Percentiles rank a stretch among this genome's conserved stretches.
Evolutionary conservation across 2,113 vertebrate genomes (phyloP).

Genomic region (Eudyptes chrysolophus): DNA sequence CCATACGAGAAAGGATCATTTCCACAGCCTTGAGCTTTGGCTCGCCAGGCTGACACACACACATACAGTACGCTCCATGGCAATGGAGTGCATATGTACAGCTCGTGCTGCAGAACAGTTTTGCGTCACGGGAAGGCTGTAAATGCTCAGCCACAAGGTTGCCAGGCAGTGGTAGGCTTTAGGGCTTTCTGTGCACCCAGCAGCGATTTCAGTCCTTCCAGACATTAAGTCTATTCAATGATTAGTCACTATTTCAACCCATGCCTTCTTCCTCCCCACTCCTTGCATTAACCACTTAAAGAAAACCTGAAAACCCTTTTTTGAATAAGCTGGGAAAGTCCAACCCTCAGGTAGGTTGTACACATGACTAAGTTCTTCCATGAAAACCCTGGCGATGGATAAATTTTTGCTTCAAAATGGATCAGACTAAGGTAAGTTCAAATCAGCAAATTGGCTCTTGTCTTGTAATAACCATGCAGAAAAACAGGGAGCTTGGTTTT

Average conservation of each 20-base stretch:
- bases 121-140: not conserved
- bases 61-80: fast-evolving
- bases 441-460: not conserved
- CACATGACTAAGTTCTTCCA: not conserved
- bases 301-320: not conserved
- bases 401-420: not conserved
- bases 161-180: not conserved
- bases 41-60: not conserved
- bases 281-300: not conserved
- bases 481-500: not conserved
- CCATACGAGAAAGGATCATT: not conserved
- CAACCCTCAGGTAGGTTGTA: not conserved
- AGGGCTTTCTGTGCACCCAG: not conserved
- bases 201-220: not conserved
- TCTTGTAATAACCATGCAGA: not conserved
- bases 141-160: not conserved
- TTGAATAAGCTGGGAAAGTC: not conserved
- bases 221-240: not conserved
- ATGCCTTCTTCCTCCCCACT: not conserved
- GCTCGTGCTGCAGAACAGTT: not conserved
- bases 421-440: not conserved
- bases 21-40: not conserved
- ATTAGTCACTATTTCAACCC: not conserved
- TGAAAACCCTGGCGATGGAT: not conserved
- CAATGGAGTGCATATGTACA: not conserved